Base-by-base conservation (phyloP, 1,140 invertebrate species). In the Parasteatoda tepidariorum region DNA sequence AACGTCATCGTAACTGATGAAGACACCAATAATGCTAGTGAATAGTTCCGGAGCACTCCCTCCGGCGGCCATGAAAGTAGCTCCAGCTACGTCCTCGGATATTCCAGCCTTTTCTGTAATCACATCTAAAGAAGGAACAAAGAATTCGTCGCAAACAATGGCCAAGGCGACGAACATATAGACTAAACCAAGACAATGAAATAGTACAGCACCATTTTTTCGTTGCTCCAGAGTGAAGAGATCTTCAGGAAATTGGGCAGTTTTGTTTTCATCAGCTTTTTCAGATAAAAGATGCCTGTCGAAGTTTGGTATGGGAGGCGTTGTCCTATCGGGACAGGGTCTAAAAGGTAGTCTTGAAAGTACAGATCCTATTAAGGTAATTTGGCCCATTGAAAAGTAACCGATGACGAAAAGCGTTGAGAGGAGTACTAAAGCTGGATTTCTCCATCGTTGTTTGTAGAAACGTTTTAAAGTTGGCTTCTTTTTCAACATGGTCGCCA, bases 141-240 rank as follows among this genome's bases (percentile, higher is more conserved):
- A 97, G 91, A 96, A 96, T 90, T 97, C 95, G 90, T 97, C 96
- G 91, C 95, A 97, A 73, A 97, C 95, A 87, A 97, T 95, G 57
- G 95, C 95, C 86, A 97, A 90, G 30, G 95, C 95, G 64, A 96
- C 94, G 89, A 97, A 98, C 96, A 97, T 97, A 90, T 97, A 97
- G 74, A 96, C 92, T 84, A 97, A 94, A 84, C 96, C 95, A 84
- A 97, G 88, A 87, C 97, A 92, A 90, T 97, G 96, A 74, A 97
- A 90, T 61, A 96, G 88, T 83, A 97, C 93, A 86, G 95, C 95
- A 78, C 96, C 96, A 83, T 92, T 92, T 79, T 93, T 92, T 26
- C 95, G 91, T 89, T 97, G 92, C 85, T 96, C 93, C 81, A 92
- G 88, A 30, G 93, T 95, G 91, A 98, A 98, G 18, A 97, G 89